phyloP scores from a whole-genome alignment of 2,888 invertebrate genomes.

The Leucoptera coffeella region DNA sequence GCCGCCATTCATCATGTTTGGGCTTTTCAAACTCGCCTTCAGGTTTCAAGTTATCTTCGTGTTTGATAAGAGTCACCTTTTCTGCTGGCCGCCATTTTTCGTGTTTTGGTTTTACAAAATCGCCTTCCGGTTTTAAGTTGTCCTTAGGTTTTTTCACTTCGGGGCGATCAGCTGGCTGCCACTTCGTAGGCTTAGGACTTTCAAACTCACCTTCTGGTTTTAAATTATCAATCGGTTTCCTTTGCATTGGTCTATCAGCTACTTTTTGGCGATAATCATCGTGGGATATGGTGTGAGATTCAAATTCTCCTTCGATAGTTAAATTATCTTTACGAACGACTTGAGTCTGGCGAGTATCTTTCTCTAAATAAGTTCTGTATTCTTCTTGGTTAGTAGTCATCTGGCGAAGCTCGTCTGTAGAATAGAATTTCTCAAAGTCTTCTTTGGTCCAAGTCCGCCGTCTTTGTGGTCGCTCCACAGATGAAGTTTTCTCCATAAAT shows the following conservation, averaged over 20 bases:
- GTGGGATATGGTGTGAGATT: conserved; percentile 31
- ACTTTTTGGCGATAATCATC: conserved; percentile 25
- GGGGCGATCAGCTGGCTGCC: conserved; percentile 19
- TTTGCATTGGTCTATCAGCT: conserved; percentile 21
- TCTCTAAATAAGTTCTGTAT: conserved; percentile 56
- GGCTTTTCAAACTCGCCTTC: conserved; percentile 25
- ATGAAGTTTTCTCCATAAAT: conserved; percentile 52
- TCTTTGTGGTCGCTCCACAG: conserved; percentile 53
- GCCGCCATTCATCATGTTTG: conserved; percentile 11
- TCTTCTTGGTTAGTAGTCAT: conserved; percentile 63
- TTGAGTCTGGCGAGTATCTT: conserved; percentile 38
- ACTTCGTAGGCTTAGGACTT: conserved; percentile 13
- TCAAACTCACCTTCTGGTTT: conserved; percentile 32
- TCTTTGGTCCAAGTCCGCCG: conserved; percentile 68
- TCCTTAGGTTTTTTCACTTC: conserved; percentile 42
- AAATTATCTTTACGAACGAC: conserved; percentile 42
- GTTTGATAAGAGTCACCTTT: conserved; percentile 26
- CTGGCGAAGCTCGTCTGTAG: conserved; percentile 46
- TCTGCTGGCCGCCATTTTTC: conserved; percentile 17
- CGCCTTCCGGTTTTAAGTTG: conserved; percentile 54
- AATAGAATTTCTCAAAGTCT: conserved; percentile 64
- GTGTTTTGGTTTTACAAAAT: conserved; percentile 31
- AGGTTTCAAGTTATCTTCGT: conserved; percentile 30
- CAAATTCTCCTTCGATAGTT: conserved; percentile 43
- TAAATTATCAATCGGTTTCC: conserved; percentile 17